Evolutionary conservation across 1,140 invertebrate genomes (phyloP), one percentile per base, ranked within the genome.

Genomic region (Papilio aristodemus): DNA sequence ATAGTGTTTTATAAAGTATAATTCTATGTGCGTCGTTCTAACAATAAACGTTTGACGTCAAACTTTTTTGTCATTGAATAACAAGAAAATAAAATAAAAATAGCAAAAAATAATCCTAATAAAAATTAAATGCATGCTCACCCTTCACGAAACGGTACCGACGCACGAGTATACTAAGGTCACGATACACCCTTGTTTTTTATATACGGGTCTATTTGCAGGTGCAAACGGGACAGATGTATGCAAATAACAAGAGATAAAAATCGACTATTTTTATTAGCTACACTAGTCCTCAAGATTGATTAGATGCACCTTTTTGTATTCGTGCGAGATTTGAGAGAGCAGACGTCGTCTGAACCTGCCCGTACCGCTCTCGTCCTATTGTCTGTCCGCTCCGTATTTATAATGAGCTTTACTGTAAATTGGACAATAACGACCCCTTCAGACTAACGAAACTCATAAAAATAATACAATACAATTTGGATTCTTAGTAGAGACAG

Each of bases 301-400:
- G 87, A 90, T 88, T 87, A 81, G 84, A 87, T 88, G 85, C 86
- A 88, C 80, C 79, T 81, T 87, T 83, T 86, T 86, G 27, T 80
- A 78, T 80, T 74, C 66, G 62, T 50, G 72, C 76, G 69, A 71
- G 68, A 73, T 79, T 80, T 79, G 74, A 72, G 76, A 78, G 79
- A 73, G 69, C 72, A 72, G 58, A 70, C 70, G 68, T 69, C 69
- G 71, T 22, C 10, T 1, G 46, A 22, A 17, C 17, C 32, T 38
- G 17, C 36, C 14, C 36, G 32, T 17, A 19, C 59, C 59, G 27
- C 14, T 22, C n/a, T 38, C 70, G 72, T 71, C 63, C 82, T 70
- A 85, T 83, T 84, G 83, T 86, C 78, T 71, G 76, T 69, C 70
- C 59, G 73, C 67, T 75, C 72, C 71, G 74, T 60, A 38, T 19